Evolutionary conservation across 2,888 invertebrate species (phyloP).

Genomic region (Phalera bucephala): DNA sequence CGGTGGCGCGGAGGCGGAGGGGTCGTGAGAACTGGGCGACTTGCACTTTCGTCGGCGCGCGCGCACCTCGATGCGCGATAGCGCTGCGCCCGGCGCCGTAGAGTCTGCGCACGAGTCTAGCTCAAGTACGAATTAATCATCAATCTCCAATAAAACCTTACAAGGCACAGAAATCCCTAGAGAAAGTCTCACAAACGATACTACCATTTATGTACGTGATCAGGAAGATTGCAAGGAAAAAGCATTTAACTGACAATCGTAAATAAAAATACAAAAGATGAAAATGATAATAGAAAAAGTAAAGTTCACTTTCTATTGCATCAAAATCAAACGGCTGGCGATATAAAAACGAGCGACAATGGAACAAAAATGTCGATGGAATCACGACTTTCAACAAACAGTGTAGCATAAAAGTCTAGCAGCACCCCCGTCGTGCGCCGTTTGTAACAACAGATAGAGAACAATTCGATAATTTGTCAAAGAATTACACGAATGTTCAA

Average conservation of each 20-base stretch:
- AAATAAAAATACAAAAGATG: conserved; percentile 37
- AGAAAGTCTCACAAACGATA: conserved; percentile 37
- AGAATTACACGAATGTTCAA: conserved; percentile 2
- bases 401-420: conserved; percentile 28
- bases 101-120: conserved; percentile 65
- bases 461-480: conserved; percentile 4
- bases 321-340: conserved; percentile 42
- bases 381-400: conserved; percentile 60
- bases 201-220: conserved; percentile 17
- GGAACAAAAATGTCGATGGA: conserved; percentile 50
- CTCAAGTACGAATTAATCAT: conserved; percentile 58
- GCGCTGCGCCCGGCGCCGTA: conserved; percentile 52
- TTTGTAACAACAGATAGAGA: conserved; percentile 13
- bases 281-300: conserved; percentile 56
- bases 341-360: conserved; percentile 56
- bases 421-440: conserved; percentile 15
- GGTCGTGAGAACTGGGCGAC: conserved; percentile 76
- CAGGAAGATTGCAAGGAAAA: conserved; percentile 13
- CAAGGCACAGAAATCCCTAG: conserved; percentile 31
- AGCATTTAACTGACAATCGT: conserved; percentile 26
- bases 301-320: conserved; percentile 60
- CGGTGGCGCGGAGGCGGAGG: conserved; percentile 35
- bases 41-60: conserved; percentile 77
- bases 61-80: conserved; percentile 54
- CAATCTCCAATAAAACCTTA: conserved; percentile 29